phyloP scores from a whole-genome alignment of 2,888 invertebrate species.

The Nemurella pictetii region DNA sequence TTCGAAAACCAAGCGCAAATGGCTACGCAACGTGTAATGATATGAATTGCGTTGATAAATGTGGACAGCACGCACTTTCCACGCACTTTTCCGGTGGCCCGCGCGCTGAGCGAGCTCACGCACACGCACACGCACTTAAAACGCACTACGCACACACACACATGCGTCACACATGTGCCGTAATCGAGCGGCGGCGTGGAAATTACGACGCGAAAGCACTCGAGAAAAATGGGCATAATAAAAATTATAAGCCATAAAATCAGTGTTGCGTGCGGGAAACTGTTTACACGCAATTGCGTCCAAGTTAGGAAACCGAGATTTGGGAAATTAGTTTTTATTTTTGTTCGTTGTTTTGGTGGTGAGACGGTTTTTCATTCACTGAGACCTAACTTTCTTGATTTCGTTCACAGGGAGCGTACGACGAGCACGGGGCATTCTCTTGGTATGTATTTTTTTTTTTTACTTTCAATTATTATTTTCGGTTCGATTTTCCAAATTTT shows the following conservation, averaged over 20 bases:
- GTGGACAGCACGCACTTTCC: neutral
- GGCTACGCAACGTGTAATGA: neutral
- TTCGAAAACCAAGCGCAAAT: neutral
- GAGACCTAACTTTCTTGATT: too few species aligned
- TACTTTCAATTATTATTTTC: too few species aligned
- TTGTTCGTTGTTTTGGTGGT: too few species aligned
- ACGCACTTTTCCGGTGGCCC: neutral
- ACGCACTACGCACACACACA: neutral
- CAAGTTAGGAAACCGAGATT: too few species aligned
- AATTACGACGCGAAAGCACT: neutral
- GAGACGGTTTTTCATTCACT: too few species aligned
- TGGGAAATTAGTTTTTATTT: too few species aligned
- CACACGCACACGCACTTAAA: neutral
- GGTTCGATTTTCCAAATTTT: too few species aligned
- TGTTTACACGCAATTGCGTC: neutral
- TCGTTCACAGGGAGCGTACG: too few species aligned
- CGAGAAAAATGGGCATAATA: neutral
- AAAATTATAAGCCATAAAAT: neutral
- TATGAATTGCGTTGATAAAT: neutral
- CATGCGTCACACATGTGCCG: neutral
- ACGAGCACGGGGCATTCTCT: too few species aligned
- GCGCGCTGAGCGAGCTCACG: too few species aligned
- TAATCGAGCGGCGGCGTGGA: neutral
- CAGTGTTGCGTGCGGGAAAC: neutral
- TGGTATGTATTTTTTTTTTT: too few species aligned